Base-by-base conservation (phyloP, 1,140 invertebrate genomes). In the Monomorium pharaonis region DNA sequence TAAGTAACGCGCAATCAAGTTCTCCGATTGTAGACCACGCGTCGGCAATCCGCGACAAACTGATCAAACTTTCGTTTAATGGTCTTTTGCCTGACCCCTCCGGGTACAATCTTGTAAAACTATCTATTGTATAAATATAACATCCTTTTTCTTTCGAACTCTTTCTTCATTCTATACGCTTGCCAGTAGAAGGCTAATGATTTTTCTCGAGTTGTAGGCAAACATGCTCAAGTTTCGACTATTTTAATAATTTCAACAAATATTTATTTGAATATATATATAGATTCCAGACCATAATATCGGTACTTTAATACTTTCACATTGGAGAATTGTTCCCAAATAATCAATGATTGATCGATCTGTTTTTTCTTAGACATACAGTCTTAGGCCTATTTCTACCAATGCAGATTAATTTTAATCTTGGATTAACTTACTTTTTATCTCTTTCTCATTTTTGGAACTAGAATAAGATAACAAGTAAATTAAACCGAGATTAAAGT, bases 11-110 rank as follows among this genome's bases (percentile, higher is more conserved):
- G 18, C 60, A 30, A 44, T 21, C 10, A 9, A 69, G n/a, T n/a
- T 33, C 10, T n/a, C 51, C 14, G 16, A n/a, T 4, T 16, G n/a
- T 4, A 24, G 24, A 30, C 5, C 1, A 58, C 49, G 9, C 30
- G 30, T 72, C 67, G 78, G 47, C 78, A 33, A 72, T 47, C 24
- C 16, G 27, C 70, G 67, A 83, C 44, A 67, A 74, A 74, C 65
- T 72, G 78, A 44, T 37, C n/a, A n/a, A 37, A 58, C 49, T 72
- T 44, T 72, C 37, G 65, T 44, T 37, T 42, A 60, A n/a, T 30
- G 54, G 72, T 16, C 42, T 24, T 18, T 47, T 16, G 14, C 24
- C 10, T 16, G 0, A n/a, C 18, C 62, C 33, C 14, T 18, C n/a
- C 47, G n/a, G 24, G n/a, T n/a, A n/a, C 24, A 16, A 44, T 37